Base-by-base conservation (phyloP, 2,113 vertebrate species). In the Nettapus auritus region DNA sequence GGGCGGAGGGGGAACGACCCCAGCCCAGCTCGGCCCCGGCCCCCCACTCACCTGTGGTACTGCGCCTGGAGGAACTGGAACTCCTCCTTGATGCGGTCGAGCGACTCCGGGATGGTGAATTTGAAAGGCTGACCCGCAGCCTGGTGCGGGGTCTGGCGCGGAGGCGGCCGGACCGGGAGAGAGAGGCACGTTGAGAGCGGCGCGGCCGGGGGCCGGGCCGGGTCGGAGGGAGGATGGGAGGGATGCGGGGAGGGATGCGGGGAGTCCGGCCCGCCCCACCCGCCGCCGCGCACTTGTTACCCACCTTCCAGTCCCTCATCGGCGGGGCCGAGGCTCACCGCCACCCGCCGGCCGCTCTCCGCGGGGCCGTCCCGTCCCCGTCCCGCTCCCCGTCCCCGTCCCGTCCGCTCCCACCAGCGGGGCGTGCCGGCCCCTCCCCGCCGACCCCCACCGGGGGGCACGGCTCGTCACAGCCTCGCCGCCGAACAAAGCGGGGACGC, bases 61-160 rank as follows among this genome's bases (percentile, higher is more conserved):
- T 99, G 99, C 20, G 99, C 99, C 95, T 99, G 99, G 38, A 99
- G 98, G 90, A 99, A 99, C 98, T 99, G 99, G 97, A 99, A 99
- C 97, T 99, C 99, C 97, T 99, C 99, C 88, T 99, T 99, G 97
- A 99, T 99, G 88, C 99, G 98, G 92, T 99, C 99, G 97, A 99
- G 98, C 62, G 99, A 99, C 96, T 99, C 99, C 63, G 98, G 98
- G 95, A 99, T 99, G 34, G 99, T 99, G 97, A 99, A 99, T 97
- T 99, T 99, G 98, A 99, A 99, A 83, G 98, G 98, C 98, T 99
- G 99, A 67, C 99, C 99, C 94, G 99, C 99, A 97, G 98, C 98
- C 98, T 99, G 99, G 93, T 99, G 99, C 75, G 98, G 98, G 70
- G 98, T 98, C 99, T 99, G 97, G 46, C 46, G 46, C 46, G 46